These are phyloP conservation scores for Chelonus formosanus DNA, from an alignment of 2,888 invertebrate species.

Conservation along the genomic window DNA sequence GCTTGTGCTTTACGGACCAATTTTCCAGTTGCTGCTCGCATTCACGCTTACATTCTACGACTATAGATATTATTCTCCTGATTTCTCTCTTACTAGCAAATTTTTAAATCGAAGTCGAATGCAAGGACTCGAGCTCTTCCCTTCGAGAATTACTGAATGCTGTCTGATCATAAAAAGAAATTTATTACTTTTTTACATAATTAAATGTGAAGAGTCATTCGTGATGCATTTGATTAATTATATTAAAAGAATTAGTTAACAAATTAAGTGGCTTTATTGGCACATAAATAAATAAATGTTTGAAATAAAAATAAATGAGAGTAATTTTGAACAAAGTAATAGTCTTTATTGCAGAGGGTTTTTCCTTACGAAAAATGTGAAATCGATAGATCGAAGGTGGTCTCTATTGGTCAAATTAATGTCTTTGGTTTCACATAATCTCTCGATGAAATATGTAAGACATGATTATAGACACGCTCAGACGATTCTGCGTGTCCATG, in stretches of 20 bases:
- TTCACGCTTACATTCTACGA: slow-evolving; percentile 37
- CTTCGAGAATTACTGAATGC: slow-evolving; percentile 11
- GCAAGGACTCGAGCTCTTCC: slow-evolving; percentile 11
- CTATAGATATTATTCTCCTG: background rate
- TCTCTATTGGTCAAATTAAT: slow-evolving; percentile 13
- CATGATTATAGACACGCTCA: slow-evolving; percentile 20
- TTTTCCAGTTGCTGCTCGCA: slow-evolving; percentile 44
- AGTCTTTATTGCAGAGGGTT: too few species aligned
- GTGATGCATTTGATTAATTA: too few species aligned
- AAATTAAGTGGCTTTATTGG: too few species aligned
- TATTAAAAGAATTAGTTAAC: too few species aligned
- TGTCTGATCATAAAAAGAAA: too few species aligned
- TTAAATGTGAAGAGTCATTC: too few species aligned
- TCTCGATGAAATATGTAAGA: slow-evolving; percentile 16
- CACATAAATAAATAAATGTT: too few species aligned
- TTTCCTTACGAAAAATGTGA: too few species aligned
- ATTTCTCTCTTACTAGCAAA: slow-evolving; percentile 5
- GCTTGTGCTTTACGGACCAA: slow-evolving; percentile 38
- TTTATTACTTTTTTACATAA: too few species aligned
- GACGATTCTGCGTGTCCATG: slow-evolving; percentile 28
- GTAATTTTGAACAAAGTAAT: too few species aligned
- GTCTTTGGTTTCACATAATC: slow-evolving; percentile 10
- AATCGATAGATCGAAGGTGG: too few species aligned
- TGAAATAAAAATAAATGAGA: too few species aligned
- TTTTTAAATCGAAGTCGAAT: slow-evolving; percentile 12